phyloP scores from a whole-genome alignment of 2,888 invertebrate genomes.

The Pyrrhia umbra region DNA sequence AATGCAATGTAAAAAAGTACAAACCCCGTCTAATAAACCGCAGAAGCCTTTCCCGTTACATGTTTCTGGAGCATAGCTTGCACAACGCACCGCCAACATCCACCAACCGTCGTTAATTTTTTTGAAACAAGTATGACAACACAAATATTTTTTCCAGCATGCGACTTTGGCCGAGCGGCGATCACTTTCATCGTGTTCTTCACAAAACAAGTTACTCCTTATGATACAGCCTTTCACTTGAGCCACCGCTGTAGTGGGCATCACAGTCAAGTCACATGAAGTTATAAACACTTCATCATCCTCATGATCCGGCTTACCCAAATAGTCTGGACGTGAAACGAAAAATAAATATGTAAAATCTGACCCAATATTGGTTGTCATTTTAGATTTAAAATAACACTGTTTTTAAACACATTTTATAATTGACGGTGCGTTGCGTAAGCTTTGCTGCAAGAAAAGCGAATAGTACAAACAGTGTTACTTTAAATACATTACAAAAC shows the following conservation, averaged over 20 bases:
- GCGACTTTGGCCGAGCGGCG: slow-evolving; percentile 47
- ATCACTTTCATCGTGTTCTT: slow-evolving; percentile 60
- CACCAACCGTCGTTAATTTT: slow-evolving; percentile 71
- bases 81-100: slow-evolving; percentile 83
- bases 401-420: slow-evolving; percentile 63
- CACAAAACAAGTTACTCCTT: slow-evolving; percentile 66
- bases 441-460: slow-evolving; percentile 63
- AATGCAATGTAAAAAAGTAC: slow-evolving; percentile 47
- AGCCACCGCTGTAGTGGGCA: slow-evolving; percentile 62
- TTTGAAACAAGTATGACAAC: slow-evolving; percentile 70
- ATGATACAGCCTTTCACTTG: slow-evolving; percentile 76
- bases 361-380: slow-evolving; percentile 17
- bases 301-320: slow-evolving; percentile 64
- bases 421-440: slow-evolving; percentile 75
- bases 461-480: slow-evolving; percentile 77
- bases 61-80: slow-evolving; percentile 70
- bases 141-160: slow-evolving; percentile 74
- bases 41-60: slow-evolving; percentile 74
- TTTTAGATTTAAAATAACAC: slow-evolving; percentile 76
- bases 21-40: slow-evolving; percentile 77
- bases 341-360: slow-evolving; percentile 28
- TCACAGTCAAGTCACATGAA: slow-evolving; percentile 77
- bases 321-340: slow-evolving; percentile 64
- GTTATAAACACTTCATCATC: slow-evolving; percentile 78
- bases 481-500: slow-evolving; percentile 66